phyloP scores from a whole-genome alignment of 2,113 vertebrate species.

The Eira barbara region DNA sequence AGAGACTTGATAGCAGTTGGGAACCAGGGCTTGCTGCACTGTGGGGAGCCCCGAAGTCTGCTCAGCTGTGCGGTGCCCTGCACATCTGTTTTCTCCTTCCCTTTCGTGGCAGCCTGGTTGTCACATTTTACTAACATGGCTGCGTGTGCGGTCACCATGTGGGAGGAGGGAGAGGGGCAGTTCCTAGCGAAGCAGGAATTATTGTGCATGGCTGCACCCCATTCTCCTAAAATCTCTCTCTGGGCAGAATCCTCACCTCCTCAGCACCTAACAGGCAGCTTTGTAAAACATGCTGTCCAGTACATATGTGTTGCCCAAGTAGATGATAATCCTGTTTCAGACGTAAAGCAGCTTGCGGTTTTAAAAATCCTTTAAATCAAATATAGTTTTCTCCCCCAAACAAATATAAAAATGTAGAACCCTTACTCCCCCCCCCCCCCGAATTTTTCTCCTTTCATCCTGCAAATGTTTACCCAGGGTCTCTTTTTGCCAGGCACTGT shows the following conservation, averaged over 20 bases:
- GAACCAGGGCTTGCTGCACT: rapidly evolving
- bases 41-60: not conserved
- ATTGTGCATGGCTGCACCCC: too few species aligned
- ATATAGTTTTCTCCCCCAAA: not conserved
- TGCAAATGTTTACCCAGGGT: not conserved
- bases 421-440: not conserved
- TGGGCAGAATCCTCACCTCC: not conserved
- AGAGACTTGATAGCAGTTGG: not conserved
- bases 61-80: too few species aligned
- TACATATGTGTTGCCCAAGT: not conserved
- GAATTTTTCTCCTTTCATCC: not conserved
- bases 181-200: not conserved
- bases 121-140: not conserved
- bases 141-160: not conserved
- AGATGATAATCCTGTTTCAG: not conserved
- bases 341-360: not conserved
- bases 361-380: not conserved
- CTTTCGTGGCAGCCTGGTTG: not conserved
- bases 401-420: not conserved
- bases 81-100: not conserved
- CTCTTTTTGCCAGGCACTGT: not conserved
- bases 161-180: not conserved
- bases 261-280: not conserved
- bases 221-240: not conserved
- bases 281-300: not conserved